phyloP scores from a whole-genome alignment of 1,140 invertebrate genomes.

The Anastrepha ludens region DNA sequence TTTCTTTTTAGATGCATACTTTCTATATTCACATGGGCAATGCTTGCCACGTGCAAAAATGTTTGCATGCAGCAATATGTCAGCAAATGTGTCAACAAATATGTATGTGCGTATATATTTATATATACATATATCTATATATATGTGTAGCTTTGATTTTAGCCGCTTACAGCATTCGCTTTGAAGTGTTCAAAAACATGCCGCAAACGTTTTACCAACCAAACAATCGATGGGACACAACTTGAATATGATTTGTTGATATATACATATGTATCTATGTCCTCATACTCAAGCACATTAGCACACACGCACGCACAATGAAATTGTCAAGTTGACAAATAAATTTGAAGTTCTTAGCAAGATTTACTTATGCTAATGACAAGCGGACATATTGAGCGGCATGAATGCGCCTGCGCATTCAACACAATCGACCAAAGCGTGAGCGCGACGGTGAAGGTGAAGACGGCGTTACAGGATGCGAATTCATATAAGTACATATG shows the following conservation, averaged over 20 bases:
- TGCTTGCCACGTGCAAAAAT: no score
- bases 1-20: no score
- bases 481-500: no score
- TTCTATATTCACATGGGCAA: no score
- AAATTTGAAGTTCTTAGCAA: conserved; percentile 13
- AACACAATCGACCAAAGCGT: neutral
- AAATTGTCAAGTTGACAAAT: conserved; percentile 48
- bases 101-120: neutral
- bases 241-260: neutral
- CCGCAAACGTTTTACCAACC: neutral
- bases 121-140: neutral
- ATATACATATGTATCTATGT: neutral
- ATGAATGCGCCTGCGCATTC: conserved; percentile 18
- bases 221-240: conserved; percentile 17
- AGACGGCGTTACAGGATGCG: neutral
- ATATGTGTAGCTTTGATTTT: conserved; percentile 22
- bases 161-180: conserved; percentile 22
- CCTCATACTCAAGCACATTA: neutral
- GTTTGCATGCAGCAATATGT: no score
- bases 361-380: conserved; percentile 49
- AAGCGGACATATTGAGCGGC: neutral
- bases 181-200: neutral
- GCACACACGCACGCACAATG: neutral
- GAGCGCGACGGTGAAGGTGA: neutral
- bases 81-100: neutral